Base-by-base conservation (phyloP, 2,888 invertebrate genomes). In the Drosophila robusta region DNA sequence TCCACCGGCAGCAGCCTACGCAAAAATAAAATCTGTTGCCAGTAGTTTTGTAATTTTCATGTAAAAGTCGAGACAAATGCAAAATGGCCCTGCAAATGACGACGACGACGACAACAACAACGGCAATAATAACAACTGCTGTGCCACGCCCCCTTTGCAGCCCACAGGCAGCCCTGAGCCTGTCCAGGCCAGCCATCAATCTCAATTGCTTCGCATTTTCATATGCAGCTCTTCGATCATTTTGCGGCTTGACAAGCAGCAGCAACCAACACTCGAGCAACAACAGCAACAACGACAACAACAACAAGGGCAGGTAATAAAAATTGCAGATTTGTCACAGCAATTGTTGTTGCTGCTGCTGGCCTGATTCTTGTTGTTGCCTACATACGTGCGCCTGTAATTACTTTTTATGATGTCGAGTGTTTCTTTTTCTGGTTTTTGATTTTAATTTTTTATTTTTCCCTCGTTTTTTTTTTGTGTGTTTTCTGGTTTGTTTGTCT, bases 161-260 rank as follows among this genome's bases (percentile, higher is more conserved):
- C 78, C 80, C 77, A 75, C 80, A 54, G 75, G 26, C 75, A 76
- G 76, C 76, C 76, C 76, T 76, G 73, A 70, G 76, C 76, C 69
- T 66, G 73, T 57, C 75, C 73, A 58, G 61, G 57, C 78, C 83
- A 80, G 73, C 86, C 83, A 86, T 86, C 88, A 86, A 86, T 86
- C 85, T 86, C 88, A 86, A 86, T 86, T 86, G 85, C 88, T 83
- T 85, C 85, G 85, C 83, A 86, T 85, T 87, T 86, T 86, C 88
- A 83, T 80, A 81, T 86, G 86, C 79, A 81, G 83, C 85, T 86
- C 85, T 86, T 86, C 85, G 85, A 86, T 86, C 85, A 86, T 81
- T 87, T 83, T 79, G 75, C 74, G 56, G 71, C 73, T 71, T 85
- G 87, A 87, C 87, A 87, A 77, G 61, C 75, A 68, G 65, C 67